A percentile compares a stretch with the other conserved stretches of the same genome.
phyloP scores from a whole-genome alignment of 2,888 invertebrate genomes.

The Enoplolaimus lenunculus region DNA sequence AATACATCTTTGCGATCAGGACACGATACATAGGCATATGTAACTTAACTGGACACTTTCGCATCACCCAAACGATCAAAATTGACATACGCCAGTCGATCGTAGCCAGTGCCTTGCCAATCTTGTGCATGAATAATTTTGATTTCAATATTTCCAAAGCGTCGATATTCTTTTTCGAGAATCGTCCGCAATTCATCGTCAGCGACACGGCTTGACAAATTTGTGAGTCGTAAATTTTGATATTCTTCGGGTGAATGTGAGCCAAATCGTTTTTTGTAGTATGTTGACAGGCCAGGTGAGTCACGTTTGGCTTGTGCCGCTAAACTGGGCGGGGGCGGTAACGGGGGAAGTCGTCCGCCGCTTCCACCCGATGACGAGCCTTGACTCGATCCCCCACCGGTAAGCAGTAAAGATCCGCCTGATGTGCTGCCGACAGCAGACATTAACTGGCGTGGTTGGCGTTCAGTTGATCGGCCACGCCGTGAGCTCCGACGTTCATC shows the following conservation, averaged over 20 bases:
- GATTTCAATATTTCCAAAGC: conserved; percentile 32
- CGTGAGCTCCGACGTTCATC: too few species aligned
- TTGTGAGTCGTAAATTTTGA: conserved; percentile 35
- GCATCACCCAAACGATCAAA: conserved; percentile 28
- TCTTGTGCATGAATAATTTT: conserved; percentile 36
- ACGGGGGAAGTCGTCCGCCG: background rate
- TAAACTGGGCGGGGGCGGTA: background rate
- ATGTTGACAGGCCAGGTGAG: conserved; percentile 15
- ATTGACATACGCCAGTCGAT: conserved; percentile 38
- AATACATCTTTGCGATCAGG: too few species aligned
- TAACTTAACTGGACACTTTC: conserved; percentile 3
- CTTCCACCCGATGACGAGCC: background rate
- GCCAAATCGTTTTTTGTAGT: conserved; percentile 28
- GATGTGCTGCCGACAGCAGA: background rate
- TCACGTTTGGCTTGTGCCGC: background rate
- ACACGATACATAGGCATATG: too few species aligned
- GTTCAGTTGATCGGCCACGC: too few species aligned
- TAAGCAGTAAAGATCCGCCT: background rate
- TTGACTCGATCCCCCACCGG: conserved; percentile 7
- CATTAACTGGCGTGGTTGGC: too few species aligned
- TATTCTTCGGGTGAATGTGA: conserved; percentile 38
- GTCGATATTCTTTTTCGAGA: conserved; percentile 31
- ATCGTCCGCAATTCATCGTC: conserved; percentile 33
- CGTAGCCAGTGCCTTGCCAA: conserved; percentile 26
- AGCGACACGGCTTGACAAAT: conserved; percentile 30